Conservation (phyloP, 2,113 vertebrate genomes). For the Cercocebus atys region DNA sequence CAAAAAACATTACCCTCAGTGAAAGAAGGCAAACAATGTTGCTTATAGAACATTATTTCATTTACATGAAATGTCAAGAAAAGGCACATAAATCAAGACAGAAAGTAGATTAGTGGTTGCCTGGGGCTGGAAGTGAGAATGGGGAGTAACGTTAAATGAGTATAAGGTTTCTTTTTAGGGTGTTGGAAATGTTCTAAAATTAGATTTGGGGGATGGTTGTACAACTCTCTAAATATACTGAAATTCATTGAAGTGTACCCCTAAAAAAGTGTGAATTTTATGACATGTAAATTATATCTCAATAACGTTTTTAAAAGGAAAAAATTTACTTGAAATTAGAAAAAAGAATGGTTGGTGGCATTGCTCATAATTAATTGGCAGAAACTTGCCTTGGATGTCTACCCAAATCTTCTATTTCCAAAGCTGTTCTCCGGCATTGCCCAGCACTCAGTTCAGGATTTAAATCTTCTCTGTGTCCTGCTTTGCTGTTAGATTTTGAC, state of each 20-base stretch:
- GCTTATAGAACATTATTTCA: neutral
- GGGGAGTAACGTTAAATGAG: neutral
- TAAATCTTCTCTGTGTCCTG: neutral
- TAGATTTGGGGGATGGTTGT: neutral
- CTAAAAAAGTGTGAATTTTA: neutral
- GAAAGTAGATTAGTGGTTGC: neutral
- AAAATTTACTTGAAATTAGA: neutral
- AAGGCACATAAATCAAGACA: neutral
- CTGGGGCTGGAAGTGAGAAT: neutral
- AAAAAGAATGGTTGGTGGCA: neutral
- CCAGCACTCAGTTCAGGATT: neutral
- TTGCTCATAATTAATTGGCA: neutral
- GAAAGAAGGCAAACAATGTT: neutral
- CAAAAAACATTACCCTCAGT: neutral
- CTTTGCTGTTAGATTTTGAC: neutral
- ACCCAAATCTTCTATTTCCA: neutral
- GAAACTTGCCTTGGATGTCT: neutral
- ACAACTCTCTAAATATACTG: neutral
- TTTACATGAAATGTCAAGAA: neutral
- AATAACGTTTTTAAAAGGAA: neutral
- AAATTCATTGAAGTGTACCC: neutral
- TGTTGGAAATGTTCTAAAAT: conserved; percentile 18
- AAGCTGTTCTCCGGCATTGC: neutral
- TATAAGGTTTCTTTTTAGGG: neutral
- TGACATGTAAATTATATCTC: neutral